Percentiles rank a stretch among this genome's conserved stretches.
These are phyloP conservation scores for Danionella cerebrum DNA, from an alignment of 2,113 vertebrate genomes.

Conservation along the genomic window DNA sequence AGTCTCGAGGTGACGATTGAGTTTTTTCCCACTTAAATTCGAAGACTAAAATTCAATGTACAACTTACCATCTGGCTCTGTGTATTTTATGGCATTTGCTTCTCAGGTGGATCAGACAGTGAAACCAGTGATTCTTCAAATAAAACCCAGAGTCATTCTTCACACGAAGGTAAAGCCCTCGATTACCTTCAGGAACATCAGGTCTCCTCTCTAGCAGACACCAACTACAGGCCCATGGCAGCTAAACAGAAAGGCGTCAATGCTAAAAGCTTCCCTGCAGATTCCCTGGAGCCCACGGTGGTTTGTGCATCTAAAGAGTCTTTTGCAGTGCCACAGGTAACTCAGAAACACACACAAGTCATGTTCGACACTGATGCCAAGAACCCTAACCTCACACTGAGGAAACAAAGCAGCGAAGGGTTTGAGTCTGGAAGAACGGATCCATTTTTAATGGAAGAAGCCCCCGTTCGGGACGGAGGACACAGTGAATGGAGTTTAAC, in stretches of 20 bases:
- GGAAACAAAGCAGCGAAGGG: conserved; percentile 47
- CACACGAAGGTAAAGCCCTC: conserved; percentile 26
- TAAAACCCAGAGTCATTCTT: background rate
- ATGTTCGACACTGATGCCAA: background rate
- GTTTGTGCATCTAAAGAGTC: background rate
- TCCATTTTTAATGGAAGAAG: conserved; percentile 50
- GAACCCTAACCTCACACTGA: conserved; percentile 26
- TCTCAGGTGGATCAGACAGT: conserved; percentile 28
- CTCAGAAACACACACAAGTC: conserved; percentile 2
- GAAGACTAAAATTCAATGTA: no score
- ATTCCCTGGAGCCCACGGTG: conserved; percentile 11
- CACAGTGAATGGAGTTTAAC: conserved; percentile 56
- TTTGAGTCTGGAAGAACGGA: conserved; percentile 20
- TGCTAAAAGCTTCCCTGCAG: conserved; percentile 12
- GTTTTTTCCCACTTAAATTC: background rate
- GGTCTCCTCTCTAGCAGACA: conserved; percentile 3
- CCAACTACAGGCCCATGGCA: background rate
- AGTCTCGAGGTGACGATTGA: conserved; percentile 38
- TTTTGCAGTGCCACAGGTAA: background rate
- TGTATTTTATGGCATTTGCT: background rate
- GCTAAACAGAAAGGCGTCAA: conserved; percentile 16
- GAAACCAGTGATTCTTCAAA: conserved; percentile 16
- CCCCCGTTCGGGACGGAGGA: conserved; percentile 66
- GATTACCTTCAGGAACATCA: conserved; percentile 23
- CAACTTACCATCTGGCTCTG: no score